Conservation (phyloP, 2,113 vertebrate genomes). For the Mixornis gularis region DNA sequence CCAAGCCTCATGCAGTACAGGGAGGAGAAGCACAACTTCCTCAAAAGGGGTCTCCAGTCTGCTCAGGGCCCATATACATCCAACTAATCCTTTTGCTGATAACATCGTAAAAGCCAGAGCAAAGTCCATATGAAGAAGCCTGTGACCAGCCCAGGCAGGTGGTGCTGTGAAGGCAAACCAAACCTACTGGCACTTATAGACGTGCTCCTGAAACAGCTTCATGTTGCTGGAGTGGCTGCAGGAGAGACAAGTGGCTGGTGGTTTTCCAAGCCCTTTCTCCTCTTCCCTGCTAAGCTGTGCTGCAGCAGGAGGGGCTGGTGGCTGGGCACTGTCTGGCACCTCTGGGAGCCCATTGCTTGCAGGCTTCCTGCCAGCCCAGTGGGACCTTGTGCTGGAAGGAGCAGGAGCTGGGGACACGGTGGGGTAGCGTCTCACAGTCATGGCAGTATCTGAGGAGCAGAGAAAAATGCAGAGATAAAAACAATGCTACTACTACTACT, state of each 20-base stretch:
- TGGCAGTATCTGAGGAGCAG: conserved; percentile 73
- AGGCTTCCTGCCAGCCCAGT: neutral
- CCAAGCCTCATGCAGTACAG: neutral
- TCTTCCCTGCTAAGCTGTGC: neutral
- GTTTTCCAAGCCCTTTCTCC: neutral
- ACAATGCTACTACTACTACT: neutral
- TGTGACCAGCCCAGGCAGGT: neutral
- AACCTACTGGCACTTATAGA: conserved; percentile 78
- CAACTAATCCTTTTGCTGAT: neutral
- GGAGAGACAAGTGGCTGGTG: neutral
- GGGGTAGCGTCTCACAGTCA: conserved; percentile 91
- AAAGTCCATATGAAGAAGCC: neutral
- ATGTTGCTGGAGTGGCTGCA: conserved; percentile 32
- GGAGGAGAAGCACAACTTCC: neutral
- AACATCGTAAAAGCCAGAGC: neutral
- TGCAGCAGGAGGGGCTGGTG: neutral
- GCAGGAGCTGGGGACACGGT: conserved; percentile 56
- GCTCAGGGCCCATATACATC: rapidly evolving
- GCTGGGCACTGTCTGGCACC: neutral
- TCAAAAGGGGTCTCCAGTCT: rapidly evolving
- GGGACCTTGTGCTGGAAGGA: conserved; percentile 29
- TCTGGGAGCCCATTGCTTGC: neutral
- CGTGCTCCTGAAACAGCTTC: conserved; percentile 72
- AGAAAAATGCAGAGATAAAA: conserved; percentile 6
- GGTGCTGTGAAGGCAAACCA: neutral